Conservation (phyloP, 92 coral and sea anemone genomes). For the Porites lobata region DNA sequence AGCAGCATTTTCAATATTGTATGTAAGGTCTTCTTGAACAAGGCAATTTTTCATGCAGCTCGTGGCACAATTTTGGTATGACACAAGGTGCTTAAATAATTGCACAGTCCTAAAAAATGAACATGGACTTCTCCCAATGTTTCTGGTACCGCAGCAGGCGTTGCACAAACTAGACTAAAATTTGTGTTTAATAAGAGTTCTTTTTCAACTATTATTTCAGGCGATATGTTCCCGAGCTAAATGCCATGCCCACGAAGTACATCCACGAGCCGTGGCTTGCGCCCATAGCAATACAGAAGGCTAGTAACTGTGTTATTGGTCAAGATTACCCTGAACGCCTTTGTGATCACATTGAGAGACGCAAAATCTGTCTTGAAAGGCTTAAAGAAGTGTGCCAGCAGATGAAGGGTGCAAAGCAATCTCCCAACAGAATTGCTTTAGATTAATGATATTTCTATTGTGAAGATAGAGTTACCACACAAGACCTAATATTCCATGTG, state of each 20-base stretch:
- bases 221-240: conserved; percentile 90
- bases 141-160: too few species aligned
- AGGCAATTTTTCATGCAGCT: too few species aligned
- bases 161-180: too few species aligned
- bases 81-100: too few species aligned
- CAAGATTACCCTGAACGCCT: conserved; percentile 86
- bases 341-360: conserved; percentile 75
- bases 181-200: neutral
- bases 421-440: neutral
- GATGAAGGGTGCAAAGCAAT: conserved; percentile 23
- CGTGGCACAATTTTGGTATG: too few species aligned
- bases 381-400: conserved; percentile 75
- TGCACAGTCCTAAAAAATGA: too few species aligned
- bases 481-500: neutral
- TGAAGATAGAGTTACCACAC: neutral
- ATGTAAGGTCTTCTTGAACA: too few species aligned
- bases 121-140: too few species aligned
- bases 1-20: neutral
- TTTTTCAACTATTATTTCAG: conserved; percentile 38
- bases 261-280: conserved; percentile 94
- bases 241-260: conserved; percentile 86
- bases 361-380: conserved; percentile 72
- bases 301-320: conserved; percentile 86
- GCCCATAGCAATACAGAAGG: conserved; percentile 77
- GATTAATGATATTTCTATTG: neutral